These are phyloP conservation scores for Theristus sp. DNA, from an alignment of 2,888 invertebrate species.

Conservation along the genomic window DNA sequence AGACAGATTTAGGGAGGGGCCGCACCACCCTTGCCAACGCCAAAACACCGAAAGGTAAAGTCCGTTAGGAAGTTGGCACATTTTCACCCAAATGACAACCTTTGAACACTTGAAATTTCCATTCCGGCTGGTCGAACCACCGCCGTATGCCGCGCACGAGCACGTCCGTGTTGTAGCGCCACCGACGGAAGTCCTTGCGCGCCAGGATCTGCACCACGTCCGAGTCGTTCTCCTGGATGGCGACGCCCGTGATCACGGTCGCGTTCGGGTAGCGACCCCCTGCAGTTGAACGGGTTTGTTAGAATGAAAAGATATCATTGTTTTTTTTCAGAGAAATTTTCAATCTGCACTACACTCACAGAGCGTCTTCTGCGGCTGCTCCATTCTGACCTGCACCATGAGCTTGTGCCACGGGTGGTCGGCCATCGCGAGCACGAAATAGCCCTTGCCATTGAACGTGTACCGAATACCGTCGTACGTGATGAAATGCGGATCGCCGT, in stretches of 20 bases:
- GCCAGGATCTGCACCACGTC: constrained; percentile 60
- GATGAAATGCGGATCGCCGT: constrained; percentile 82
- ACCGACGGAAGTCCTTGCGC: constrained; percentile 59
- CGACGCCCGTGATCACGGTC: constrained; percentile 30
- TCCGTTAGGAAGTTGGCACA: too few species aligned
- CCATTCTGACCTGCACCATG: constrained; percentile 16
- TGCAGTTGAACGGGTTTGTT: constrained; percentile 6
- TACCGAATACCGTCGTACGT: constrained; percentile 75
- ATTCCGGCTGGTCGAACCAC: constrained; percentile 65
- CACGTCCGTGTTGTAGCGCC: constrained; percentile 74
- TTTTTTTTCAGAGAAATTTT: neutral
- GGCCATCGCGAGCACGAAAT: constrained; percentile 50
- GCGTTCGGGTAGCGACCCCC: constrained; percentile 18
- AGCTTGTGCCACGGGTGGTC: constrained; percentile 14
- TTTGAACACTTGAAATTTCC: constrained; percentile 73
- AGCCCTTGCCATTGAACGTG: constrained; percentile 82
- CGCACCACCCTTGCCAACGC: too few species aligned
- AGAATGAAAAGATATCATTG: neutral
- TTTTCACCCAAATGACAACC: constrained; percentile 36
- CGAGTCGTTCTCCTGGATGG: constrained; percentile 62
- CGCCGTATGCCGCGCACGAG: constrained; percentile 63
- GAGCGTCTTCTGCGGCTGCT: constrained; percentile 18
- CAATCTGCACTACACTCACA: constrained; percentile 13
- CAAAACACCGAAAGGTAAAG: too few species aligned
- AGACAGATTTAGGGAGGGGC: too few species aligned